Conservation (phyloP, 2,888 invertebrate genomes). For the Caenorhabditis sp. region DNA sequence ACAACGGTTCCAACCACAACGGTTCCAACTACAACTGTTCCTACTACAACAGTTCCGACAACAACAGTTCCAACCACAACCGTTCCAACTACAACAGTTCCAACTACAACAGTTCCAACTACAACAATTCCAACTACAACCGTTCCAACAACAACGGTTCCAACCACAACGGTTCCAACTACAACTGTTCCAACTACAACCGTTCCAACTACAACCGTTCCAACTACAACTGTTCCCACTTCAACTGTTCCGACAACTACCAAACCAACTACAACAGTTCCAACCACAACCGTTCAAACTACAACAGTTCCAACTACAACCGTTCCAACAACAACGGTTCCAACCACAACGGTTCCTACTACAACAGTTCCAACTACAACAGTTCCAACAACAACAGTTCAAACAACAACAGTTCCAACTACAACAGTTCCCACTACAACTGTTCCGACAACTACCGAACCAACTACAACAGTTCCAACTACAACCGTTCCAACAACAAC, state of each 20-base stretch:
- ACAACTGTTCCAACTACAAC: constrained; percentile 11
- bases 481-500: constrained; percentile 10
- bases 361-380: constrained; percentile 2
- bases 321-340: background rate
- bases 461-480: constrained; percentile 8
- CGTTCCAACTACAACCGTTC: background rate
- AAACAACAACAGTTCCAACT: background rate
- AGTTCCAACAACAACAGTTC: background rate
- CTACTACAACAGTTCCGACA: background rate
- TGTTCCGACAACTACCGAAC: constrained; percentile 9
- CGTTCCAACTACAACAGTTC: background rate
- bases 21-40: constrained; percentile 9
- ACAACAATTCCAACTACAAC: constrained; percentile 10
- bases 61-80: constrained; percentile 9
- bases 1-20: constrained; percentile 12
- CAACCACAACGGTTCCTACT: constrained; percentile 4
- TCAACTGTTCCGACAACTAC: constrained; percentile 20
- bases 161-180: constrained; percentile 3
- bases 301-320: constrained; percentile 1
- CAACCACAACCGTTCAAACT: background rate
- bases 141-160: constrained; percentile 9
- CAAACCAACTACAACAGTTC: constrained; percentile 7
- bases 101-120: constrained; percentile 4
- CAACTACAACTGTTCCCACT: constrained; percentile 9
- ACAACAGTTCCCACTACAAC: constrained; percentile 8